Conservation (phyloP, 2,113 vertebrate species). For the Epinephelus lanceolatus region DNA sequence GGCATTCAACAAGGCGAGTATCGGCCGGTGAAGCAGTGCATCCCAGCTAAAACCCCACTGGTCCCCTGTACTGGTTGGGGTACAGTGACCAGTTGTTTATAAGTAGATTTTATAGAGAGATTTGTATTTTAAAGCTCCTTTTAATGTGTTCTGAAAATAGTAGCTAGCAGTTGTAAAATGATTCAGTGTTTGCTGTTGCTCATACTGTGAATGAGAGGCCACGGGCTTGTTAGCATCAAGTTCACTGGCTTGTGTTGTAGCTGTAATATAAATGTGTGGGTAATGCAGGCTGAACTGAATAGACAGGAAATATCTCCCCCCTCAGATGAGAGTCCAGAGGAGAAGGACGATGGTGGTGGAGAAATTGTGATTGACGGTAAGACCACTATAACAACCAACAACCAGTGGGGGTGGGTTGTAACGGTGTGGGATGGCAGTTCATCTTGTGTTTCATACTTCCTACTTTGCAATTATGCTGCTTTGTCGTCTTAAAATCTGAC, state of each 20-base stretch:
- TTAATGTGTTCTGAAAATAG: neutral
- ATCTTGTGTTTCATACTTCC: neutral
- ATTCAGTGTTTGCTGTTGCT: neutral
- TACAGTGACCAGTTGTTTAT: neutral
- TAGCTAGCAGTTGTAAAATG: neutral
- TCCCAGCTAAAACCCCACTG: neutral
- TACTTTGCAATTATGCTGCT: neutral
- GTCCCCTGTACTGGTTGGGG: neutral
- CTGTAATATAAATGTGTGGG: constrained; percentile 54
- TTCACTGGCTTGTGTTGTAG: constrained; percentile 41
- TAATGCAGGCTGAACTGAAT: constrained; percentile 64
- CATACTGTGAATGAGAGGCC: neutral
- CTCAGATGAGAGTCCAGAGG: constrained; percentile 80
- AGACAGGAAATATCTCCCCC: constrained; percentile 67
- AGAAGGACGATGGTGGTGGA: constrained; percentile 73
- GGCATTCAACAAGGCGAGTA: too few species aligned
- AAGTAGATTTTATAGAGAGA: neutral
- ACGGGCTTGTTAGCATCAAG: neutral
- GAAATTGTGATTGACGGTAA: constrained; percentile 84
- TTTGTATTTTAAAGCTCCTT: neutral
- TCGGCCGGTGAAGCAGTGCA: too few species aligned
- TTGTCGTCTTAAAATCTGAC: neutral
- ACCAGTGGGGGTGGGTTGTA: neutral
- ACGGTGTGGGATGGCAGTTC: neutral
- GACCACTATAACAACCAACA: constrained; percentile 44